Percentiles rank a stretch among this genome's conserved stretches.
Conservation (phyloP, 2,113 vertebrate genomes). For the Trichomycterus rosablanca region DNA sequence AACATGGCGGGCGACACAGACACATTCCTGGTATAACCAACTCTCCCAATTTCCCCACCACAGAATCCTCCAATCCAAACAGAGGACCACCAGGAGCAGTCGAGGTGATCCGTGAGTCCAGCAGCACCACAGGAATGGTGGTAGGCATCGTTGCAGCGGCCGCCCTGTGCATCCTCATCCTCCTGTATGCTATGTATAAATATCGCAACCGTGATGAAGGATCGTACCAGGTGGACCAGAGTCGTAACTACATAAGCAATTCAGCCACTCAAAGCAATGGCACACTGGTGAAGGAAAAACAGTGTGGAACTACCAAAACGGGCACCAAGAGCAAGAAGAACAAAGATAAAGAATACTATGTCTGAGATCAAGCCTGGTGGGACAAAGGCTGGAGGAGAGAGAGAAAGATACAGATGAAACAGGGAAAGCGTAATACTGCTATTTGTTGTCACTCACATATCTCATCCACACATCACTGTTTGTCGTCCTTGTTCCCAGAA, state of each 20-base stretch:
- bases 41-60: constrained; percentile 84
- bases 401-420: constrained; percentile 31
- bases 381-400: constrained; percentile 47
- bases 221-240: constrained; percentile 93
- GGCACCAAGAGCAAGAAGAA: constrained; percentile 89
- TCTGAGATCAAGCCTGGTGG: constrained; percentile 66
- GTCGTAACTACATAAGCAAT: constrained; percentile 91
- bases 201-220: constrained; percentile 93
- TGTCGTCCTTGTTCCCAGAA: constrained; percentile 1
- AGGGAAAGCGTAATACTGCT: neutral
- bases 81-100: constrained; percentile 81
- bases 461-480: neutral
- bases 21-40: constrained; percentile 73
- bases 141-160: constrained; percentile 91
- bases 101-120: constrained; percentile 86
- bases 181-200: constrained; percentile 96
- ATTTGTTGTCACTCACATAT: constrained; percentile 27
- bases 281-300: constrained; percentile 83
- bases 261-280: constrained; percentile 87
- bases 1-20: constrained; percentile 63
- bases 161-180: constrained; percentile 91
- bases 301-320: constrained; percentile 77
- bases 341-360: constrained; percentile 95
- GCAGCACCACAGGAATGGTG: constrained; percentile 94
- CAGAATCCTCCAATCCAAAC: constrained; percentile 81